These are phyloP conservation scores for Nesospiza acunhae DNA, from an alignment of 2,113 vertebrate species.

Conservation along the genomic window DNA sequence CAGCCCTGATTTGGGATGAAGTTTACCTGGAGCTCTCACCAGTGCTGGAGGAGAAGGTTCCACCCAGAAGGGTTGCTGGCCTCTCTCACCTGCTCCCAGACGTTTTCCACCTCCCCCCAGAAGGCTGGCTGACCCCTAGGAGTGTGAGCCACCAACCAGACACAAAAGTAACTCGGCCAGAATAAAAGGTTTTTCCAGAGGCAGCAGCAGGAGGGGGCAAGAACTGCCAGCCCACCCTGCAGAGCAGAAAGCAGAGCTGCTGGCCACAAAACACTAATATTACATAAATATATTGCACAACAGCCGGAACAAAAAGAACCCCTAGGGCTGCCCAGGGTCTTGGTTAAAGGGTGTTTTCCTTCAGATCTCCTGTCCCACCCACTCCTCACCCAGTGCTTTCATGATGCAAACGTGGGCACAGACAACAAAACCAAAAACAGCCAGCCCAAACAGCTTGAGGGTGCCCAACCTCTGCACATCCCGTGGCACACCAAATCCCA, in stretches of 20 bases:
- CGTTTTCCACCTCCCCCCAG: neutral
- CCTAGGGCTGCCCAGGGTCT: neutral
- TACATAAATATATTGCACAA: neutral
- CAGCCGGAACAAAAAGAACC: neutral
- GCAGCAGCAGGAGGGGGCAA: neutral
- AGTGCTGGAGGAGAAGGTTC: fast-evolving
- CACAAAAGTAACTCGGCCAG: neutral
- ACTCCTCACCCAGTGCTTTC: neutral
- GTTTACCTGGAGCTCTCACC: fast-evolving
- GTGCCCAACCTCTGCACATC: neutral
- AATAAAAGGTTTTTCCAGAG: neutral
- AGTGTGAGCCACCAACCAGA: fast-evolving
- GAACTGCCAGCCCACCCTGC: neutral
- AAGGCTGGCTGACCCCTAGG: neutral
- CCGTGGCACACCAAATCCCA: neutral
- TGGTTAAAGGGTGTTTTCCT: neutral
- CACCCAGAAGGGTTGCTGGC: neutral
- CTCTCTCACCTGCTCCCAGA: neutral
- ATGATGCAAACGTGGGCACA: neutral
- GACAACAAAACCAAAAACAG: neutral
- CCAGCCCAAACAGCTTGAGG: neutral
- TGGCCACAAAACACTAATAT: neutral
- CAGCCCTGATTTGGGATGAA: neutral
- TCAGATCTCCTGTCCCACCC: neutral
- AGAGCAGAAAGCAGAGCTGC: neutral